Base-by-base conservation (phyloP, 2,888 invertebrate species). In the Plebejus melissa region DNA sequence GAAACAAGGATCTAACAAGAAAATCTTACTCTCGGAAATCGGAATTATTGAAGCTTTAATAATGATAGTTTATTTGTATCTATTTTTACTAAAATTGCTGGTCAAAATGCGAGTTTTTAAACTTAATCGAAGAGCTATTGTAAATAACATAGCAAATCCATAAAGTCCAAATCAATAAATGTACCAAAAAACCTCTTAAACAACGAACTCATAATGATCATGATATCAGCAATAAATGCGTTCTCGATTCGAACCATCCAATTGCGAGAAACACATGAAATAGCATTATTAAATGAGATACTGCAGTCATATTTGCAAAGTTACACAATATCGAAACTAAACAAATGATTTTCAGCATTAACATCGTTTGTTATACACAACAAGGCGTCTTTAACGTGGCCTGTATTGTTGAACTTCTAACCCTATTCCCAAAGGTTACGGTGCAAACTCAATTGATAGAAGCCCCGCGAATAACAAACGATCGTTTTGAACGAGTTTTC, bases 341-440 rank as follows among this genome's bases (percentile, higher is more conserved):
- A 90, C 89, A 90, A 90, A 90, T 85, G 88, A 88, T 87, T 86
- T 85, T 85, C 85, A 86, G 85, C 86, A 84, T 83, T 82, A 81
- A 81, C 83, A 88, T 88, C 90, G 89, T 91, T 90, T 89, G 90
- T 90, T 86, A 85, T 79, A 83, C 85, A 82, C 83, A 84, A 84
- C 83, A 82, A 83, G 83, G 82, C 83, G 82, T 78, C 79, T 76
- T 79, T 79, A 83, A 83, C 81, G 76, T 76, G 74, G 75, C 74
- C 72, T 69, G 28, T 69, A 54, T 22, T 36, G 11, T 71, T 69
- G 41, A 54, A 69, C 76, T 74, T 75, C 76, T 6, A 54, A 58
- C 77, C 77, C 75, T 69, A 77, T 74, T 72, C 28, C 60, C 74
- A 0, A 76, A 70, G 77, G 60, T 50, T 77, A 77, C 77, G 57